Percentiles rank a stretch among this genome's conserved stretches.
phyloP scores from a whole-genome alignment of 2,113 vertebrate genomes.

The Guaruba guarouba region DNA sequence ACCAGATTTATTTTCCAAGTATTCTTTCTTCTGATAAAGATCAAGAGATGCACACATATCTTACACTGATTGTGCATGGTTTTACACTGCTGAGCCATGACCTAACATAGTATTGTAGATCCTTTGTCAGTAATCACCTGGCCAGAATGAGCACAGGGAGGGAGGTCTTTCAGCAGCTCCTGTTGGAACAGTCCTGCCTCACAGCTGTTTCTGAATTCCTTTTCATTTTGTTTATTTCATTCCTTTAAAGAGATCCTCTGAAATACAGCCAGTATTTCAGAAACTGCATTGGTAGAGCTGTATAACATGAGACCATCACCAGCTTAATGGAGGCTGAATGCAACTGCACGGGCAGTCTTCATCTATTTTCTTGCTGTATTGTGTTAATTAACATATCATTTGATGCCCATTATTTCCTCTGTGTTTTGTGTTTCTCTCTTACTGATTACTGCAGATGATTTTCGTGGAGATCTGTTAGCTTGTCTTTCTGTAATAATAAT shows the following conservation, averaged over 20 bases:
- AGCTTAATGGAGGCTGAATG: neutral
- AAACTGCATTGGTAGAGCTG: neutral
- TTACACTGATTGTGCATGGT: accelerated
- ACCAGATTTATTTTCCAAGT: neutral
- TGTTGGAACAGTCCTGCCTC: neutral
- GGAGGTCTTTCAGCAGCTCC: neutral
- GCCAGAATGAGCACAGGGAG: neutral
- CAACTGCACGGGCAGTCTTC: neutral
- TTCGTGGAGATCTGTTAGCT: neutral
- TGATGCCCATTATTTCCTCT: neutral
- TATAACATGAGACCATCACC: neutral
- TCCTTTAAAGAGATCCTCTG: neutral
- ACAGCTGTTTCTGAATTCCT: neutral
- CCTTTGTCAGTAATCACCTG: neutral
- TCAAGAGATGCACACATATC: neutral
- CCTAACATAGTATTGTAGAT: neutral
- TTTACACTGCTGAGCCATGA: neutral
- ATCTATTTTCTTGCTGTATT: neutral
- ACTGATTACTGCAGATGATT: neutral
- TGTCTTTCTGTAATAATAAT: neutral
- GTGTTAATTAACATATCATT: neutral
- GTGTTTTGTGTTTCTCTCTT: neutral
- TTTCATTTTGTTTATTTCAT: neutral
- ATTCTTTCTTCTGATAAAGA: neutral
- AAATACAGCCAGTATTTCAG: neutral